Conservation (phyloP, 1,140 invertebrate species). For the Ruditapes philippinarum region DNA sequence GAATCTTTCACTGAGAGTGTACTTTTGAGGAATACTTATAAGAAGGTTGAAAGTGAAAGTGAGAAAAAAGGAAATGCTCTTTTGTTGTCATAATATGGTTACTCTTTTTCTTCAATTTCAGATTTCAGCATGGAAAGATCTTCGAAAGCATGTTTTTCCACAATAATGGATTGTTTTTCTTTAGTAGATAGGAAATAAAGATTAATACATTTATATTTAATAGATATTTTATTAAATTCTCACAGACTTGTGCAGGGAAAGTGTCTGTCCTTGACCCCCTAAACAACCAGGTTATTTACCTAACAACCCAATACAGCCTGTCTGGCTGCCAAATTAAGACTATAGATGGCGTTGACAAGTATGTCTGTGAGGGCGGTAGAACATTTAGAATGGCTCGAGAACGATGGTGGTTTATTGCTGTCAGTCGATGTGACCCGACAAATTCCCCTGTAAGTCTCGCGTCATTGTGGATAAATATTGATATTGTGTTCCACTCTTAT, state of each 20-base stretch:
- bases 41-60: too few relatives aligned
- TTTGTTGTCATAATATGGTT: too few relatives aligned
- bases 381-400: slow-evolving; percentile 79
- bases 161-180: too few relatives aligned
- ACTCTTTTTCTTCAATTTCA: too few relatives aligned
- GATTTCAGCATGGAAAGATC: too few relatives aligned
- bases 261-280: slow-evolving; percentile 57
- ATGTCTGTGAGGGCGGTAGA: slow-evolving; percentile 68
- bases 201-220: too few relatives aligned
- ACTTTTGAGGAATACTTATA: too few relatives aligned
- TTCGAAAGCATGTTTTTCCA: too few relatives aligned
- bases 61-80: too few relatives aligned
- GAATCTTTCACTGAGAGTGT: too few relatives aligned
- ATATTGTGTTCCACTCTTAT: not conserved
- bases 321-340: slow-evolving; percentile 66
- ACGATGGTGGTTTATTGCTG: slow-evolving; percentile 85
- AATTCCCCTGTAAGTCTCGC: slow-evolving; percentile 40
- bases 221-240: slow-evolving; percentile 21
- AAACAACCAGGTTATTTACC: slow-evolving; percentile 75
- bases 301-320: slow-evolving; percentile 62
- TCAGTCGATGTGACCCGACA: slow-evolving; percentile 75
- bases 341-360: slow-evolving; percentile 47
- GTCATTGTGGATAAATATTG: too few relatives aligned
- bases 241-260: slow-evolving; percentile 71
- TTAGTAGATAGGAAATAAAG: too few relatives aligned